Evolutionary conservation across 2,113 vertebrate species (phyloP).

Genomic region (Saccopteryx leptura): DNA sequence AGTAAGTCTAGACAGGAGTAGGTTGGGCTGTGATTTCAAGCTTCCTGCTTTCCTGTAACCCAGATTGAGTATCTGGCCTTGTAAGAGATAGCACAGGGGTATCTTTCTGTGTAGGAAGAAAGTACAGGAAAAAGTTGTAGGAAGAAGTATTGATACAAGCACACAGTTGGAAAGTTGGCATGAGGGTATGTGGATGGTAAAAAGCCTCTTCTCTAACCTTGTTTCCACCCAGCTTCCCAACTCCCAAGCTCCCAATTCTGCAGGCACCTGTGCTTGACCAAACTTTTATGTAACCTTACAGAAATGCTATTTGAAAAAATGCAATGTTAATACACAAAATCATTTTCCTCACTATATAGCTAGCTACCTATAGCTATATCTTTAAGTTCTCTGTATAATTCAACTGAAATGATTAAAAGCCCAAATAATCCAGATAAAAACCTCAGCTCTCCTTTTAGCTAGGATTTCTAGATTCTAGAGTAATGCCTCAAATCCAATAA

Average conservation of each 20-base stretch:
- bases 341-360: not conserved
- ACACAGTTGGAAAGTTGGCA: conserved; percentile 27
- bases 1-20: not conserved
- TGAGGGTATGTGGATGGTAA: not conserved
- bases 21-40: not conserved
- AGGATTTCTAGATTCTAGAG: conserved; percentile 12
- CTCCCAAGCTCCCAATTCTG: not conserved
- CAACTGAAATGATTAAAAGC: not conserved
- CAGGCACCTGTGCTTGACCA: not conserved
- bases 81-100: not conserved
- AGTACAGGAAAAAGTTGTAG: not conserved
- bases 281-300: not conserved
- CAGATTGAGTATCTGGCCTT: not conserved
- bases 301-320: conserved; percentile 8
- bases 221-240: not conserved
- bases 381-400: conserved; percentile 27
- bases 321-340: not conserved
- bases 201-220: not conserved
- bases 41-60: conserved; percentile 24
- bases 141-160: conserved; percentile 42
- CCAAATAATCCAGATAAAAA: not conserved
- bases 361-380: not conserved
- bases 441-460: conserved; percentile 6
- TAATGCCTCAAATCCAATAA: not conserved
- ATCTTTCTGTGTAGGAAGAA: not conserved